These are phyloP conservation scores for Thalassophryne amazonica DNA, from an alignment of 2,797 vertebrate genomes.

Conservation along the genomic window DNA sequence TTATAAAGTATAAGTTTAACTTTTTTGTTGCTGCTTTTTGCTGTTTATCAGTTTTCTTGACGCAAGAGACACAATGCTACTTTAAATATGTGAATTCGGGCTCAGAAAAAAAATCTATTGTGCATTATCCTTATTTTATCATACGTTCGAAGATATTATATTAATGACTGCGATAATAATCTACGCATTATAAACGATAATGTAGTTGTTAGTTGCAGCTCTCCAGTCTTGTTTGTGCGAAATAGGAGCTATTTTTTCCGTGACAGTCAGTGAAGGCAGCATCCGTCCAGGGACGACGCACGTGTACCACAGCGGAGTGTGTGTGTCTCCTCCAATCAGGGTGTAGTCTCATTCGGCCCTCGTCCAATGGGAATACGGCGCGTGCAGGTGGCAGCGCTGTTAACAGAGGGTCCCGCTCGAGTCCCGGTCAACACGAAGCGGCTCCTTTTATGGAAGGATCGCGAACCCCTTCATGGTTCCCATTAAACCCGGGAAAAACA, in stretches of 20 bases:
- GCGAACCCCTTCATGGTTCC: slow-evolving; percentile 58
- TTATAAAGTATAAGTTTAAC: too few relatives aligned
- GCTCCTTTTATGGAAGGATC: slow-evolving; percentile 67
- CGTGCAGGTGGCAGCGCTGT: slow-evolving; percentile 84
- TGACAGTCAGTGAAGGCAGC: slow-evolving; percentile 39
- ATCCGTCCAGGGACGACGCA: slow-evolving; percentile 49
- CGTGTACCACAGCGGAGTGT: slow-evolving; percentile 59
- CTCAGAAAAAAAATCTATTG: too few relatives aligned
- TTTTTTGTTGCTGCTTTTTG: too few relatives aligned
- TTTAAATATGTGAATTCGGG: too few relatives aligned
- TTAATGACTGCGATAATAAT: too few relatives aligned
- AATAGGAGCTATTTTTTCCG: slow-evolving; percentile 22
- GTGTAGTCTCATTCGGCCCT: slow-evolving; percentile 53
- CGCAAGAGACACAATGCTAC: too few relatives aligned
- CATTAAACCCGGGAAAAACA: slow-evolving; percentile 65
- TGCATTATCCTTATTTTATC: too few relatives aligned
- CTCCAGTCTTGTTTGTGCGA: neutral
- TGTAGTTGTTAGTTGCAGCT: too few relatives aligned
- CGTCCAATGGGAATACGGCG: slow-evolving; percentile 83
- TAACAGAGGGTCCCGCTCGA: slow-evolving; percentile 81
- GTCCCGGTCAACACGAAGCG: slow-evolving; percentile 67
- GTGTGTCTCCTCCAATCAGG: slow-evolving; percentile 79
- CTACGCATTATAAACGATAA: too few relatives aligned
- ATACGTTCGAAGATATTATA: too few relatives aligned
- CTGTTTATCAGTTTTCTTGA: too few relatives aligned